Evolutionary conservation across 1,140 invertebrate species (phyloP), one percentile per base, ranked within the genome.

Genomic region (Leptonema lineaticorne): DNA sequence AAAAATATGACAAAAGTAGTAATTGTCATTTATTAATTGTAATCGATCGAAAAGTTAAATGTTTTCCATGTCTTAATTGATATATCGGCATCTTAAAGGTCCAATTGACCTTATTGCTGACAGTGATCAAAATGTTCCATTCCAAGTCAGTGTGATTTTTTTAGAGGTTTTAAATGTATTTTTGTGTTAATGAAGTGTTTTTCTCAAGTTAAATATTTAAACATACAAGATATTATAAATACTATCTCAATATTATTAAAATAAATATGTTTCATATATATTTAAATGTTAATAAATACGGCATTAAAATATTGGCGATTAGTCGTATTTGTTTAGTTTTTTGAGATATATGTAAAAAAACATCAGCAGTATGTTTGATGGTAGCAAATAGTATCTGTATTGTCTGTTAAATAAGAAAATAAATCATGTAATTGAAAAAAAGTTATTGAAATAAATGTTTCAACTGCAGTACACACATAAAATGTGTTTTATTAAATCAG

Each of bases 101-200:
- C 37, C 11, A 41, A 33, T 11, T 46, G 41, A 64, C 41, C 29
- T 1, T 2, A 16, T 50, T 24, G 62, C 26, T 62, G 70, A 29
- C 56, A 57, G 70, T 72, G 70, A 72, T 72, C 24, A 48, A 67
- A 72, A 69, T 69, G 53, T 73, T 73, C 68, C 71, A 73, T 73
- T 73, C 71, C 71, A 53, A 73, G 20, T 62, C 60, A 63, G 62
- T 73, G 68, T 73, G 65, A 73, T 73, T 65, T 70, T 73, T 69
- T 63, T 53, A 68, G 33, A 59, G n/a, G n/a, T n/a, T n/a, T n/a
- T 68, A 69, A 69, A 73, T 70, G 28, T 65, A 69, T 68, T 63
- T 73, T 67, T 70, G 26, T 73, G 50, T 69, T 33, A 33, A 6
- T 6, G 11, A 33, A 33, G 11, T 4, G 16, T 14, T 41, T 14